phyloP scores from a whole-genome alignment of 1,140 invertebrate genomes.

The Drosophila leontia region DNA sequence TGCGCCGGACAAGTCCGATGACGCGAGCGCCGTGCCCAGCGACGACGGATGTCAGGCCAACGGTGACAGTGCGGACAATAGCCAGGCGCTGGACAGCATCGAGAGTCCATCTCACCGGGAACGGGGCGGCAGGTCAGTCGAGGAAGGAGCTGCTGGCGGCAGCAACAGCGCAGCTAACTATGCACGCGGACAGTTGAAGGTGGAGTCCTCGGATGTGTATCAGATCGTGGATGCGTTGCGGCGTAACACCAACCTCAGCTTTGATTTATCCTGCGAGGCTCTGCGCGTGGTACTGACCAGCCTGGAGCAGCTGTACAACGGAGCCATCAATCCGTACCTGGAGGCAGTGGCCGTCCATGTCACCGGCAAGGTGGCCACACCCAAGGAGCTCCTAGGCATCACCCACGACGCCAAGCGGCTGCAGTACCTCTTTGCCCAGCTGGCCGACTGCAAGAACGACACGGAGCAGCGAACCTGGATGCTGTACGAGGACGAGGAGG shows the following conservation, averaged over 20 bases:
- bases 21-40: constrained; percentile 63
- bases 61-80: constrained; percentile 69
- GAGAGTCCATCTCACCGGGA: constrained; percentile 71
- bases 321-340: constrained; percentile 87
- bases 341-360: constrained; percentile 81
- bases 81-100: constrained; percentile 80
- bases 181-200: constrained; percentile 59
- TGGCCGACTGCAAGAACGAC: constrained; percentile 95
- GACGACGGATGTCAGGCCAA: constrained; percentile 59
- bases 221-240: constrained; percentile 91
- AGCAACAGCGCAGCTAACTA: neutral
- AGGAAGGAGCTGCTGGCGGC: constrained; percentile 25
- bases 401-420: constrained; percentile 93
- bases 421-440: constrained; percentile 91
- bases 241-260: constrained; percentile 93
- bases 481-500: constrained; percentile 95
- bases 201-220: constrained; percentile 87
- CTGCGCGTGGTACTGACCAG: constrained; percentile 91
- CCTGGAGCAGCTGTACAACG: constrained; percentile 87
- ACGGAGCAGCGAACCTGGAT: constrained; percentile 97
- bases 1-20: constrained; percentile 68
- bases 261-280: constrained; percentile 94
- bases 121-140: neutral
- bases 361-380: constrained; percentile 81
- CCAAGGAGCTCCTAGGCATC: constrained; percentile 80